phyloP scores from a whole-genome alignment of 2,888 invertebrate species.

The Chloroclystis v-ata region DNA sequence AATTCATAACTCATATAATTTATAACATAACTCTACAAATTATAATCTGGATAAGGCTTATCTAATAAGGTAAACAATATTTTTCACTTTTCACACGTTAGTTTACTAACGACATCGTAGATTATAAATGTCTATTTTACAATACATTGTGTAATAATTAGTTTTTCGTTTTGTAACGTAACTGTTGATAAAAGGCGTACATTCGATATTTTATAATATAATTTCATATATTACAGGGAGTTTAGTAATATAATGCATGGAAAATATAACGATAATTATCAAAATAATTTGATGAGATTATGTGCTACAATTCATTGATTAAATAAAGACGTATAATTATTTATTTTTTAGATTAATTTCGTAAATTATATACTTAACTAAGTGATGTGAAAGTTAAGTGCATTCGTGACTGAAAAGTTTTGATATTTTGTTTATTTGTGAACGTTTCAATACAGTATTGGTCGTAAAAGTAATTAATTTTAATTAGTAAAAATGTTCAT shows the following conservation, averaged over 20 bases:
- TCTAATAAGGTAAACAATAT: slow-evolving; percentile 8
- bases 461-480: not conserved
- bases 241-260: too few species aligned
- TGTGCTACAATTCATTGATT: too few species aligned
- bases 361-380: too few species aligned
- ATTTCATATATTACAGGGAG: too few species aligned
- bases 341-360: too few species aligned
- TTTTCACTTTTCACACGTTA: slow-evolving; percentile 6
- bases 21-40: too few species aligned
- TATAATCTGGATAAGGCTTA: slow-evolving; percentile 14
- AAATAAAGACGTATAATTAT: too few species aligned
- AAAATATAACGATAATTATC: too few species aligned
- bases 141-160: not conserved
- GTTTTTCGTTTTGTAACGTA: not conserved
- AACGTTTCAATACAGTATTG: not conserved
- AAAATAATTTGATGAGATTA: too few species aligned
- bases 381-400: too few species aligned
- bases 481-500: slow-evolving; percentile 2
- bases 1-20: too few species aligned
- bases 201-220: not conserved
- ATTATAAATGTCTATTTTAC: not conserved
- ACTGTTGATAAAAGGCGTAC: not conserved
- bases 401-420: too few species aligned
- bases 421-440: not conserved
- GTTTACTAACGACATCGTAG: slow-evolving; percentile 1